phyloP scores from a whole-genome alignment of 2,888 invertebrate genomes.

The Tubulanus polymorphus region DNA sequence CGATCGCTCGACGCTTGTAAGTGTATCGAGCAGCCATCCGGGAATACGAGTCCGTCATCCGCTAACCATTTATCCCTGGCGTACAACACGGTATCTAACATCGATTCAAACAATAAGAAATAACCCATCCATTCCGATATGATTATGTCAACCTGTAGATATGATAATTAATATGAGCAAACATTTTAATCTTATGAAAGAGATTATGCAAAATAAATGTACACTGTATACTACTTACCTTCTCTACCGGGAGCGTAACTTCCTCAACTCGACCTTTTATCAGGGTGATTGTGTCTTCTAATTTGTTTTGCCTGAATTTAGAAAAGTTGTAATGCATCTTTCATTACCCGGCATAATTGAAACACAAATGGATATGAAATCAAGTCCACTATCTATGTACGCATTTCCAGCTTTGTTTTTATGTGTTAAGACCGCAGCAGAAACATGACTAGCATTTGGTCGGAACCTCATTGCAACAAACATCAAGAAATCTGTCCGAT shows the following conservation, averaged over 20 bases:
- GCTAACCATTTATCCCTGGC: conserved; percentile 69
- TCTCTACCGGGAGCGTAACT: conserved; percentile 70
- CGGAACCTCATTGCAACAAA: too few species aligned
- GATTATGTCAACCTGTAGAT: conserved; percentile 69
- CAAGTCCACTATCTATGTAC: too few species aligned
- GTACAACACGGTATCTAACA: conserved; percentile 89
- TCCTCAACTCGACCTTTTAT: conserved; percentile 85
- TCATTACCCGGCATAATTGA: background rate
- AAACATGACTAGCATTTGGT: too few species aligned
- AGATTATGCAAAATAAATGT: background rate
- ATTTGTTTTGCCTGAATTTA: conserved; percentile 72
- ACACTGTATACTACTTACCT: conserved; percentile 20
- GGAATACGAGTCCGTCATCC: conserved; percentile 72
- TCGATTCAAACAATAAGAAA: conserved; percentile 91
- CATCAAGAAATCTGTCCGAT: too few species aligned
- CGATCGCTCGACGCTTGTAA: conserved; percentile 74
- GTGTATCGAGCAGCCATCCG: conserved; percentile 78
- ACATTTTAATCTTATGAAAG: background rate
- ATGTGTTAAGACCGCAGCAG: too few species aligned
- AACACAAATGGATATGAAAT: background rate
- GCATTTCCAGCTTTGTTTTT: too few species aligned
- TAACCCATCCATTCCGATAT: conserved; percentile 99
- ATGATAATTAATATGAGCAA: background rate
- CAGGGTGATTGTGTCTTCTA: conserved; percentile 69
- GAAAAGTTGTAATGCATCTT: background rate